phyloP scores from a whole-genome alignment of 2,888 invertebrate genomes.

The Lasioglossum oenotherae region DNA sequence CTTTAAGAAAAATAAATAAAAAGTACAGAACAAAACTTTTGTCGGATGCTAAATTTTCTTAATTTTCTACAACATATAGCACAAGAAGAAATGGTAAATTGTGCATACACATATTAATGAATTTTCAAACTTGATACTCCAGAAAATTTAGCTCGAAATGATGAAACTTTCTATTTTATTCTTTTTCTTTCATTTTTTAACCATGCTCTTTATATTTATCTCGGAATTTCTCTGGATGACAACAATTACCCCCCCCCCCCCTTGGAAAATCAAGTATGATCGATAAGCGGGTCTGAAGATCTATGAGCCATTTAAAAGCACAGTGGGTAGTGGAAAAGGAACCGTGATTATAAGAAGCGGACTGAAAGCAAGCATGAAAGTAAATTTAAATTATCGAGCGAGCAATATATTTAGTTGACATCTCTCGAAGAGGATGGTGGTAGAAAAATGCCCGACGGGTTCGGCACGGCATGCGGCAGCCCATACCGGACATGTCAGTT shows the following conservation, averaged over 20 bases:
- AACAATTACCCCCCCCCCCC: no score
- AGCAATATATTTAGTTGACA: not conserved
- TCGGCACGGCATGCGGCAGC: not conserved
- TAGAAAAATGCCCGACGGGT: not conserved
- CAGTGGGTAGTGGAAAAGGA: not conserved
- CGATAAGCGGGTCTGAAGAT: not conserved
- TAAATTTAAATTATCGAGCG: not conserved
- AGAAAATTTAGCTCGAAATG: not conserved
- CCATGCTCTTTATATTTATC: not conserved
- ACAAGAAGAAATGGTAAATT: not conserved
- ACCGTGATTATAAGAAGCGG: not conserved
- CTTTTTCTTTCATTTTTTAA: not conserved
- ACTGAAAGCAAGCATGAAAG: not conserved
- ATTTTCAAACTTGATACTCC: not conserved
- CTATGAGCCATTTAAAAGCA: slow-evolving; percentile 4
- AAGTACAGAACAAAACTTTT: not conserved
- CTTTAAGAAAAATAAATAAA: not conserved
- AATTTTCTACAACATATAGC: not conserved
- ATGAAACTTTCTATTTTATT: not conserved
- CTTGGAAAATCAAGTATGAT: not conserved
- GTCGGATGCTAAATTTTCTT: not conserved
- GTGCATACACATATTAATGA: not conserved
- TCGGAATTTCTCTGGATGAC: not conserved
- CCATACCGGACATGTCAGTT: slow-evolving; percentile 22
- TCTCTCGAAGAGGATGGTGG: not conserved